These are phyloP conservation scores for Galeruca laticollis DNA, from an alignment of 2,888 invertebrate genomes.

Conservation along the genomic window DNA sequence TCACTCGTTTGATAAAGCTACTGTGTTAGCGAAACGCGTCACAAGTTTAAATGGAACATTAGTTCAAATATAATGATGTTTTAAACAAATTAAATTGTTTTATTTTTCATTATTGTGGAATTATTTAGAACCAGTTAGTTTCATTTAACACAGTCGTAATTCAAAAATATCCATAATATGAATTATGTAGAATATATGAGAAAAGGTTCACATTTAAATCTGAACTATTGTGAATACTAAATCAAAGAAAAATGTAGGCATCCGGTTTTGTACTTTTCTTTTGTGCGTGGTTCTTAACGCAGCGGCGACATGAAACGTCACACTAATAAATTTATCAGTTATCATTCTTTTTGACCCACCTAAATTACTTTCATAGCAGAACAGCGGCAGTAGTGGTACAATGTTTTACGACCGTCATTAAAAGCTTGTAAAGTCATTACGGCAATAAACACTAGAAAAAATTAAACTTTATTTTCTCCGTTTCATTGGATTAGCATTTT, in stretches of 20 bases:
- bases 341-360: constrained; percentile 18
- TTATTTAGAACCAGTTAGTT: no score
- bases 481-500: constrained; percentile 37
- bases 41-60: no score
- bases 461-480: constrained; percentile 38
- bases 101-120: no score
- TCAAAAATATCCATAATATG: no score
- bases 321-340: constrained; percentile 16
- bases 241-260: neutral
- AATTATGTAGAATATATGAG: no score
- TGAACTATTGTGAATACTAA: neutral
- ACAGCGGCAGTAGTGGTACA: neutral
- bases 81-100: no score
- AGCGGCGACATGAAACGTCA: constrained; percentile 16
- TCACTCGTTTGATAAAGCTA: no score
- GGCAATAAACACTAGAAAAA: constrained; percentile 30
- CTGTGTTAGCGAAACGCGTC: no score
- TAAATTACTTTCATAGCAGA: constrained; percentile 10
- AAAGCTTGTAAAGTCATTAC: constrained; percentile 29
- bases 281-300: constrained; percentile 15
- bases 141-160: no score
- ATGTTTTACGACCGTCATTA: constrained; percentile 34
- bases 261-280: neutral
- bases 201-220: neutral
- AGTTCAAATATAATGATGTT: no score